Evolutionary conservation across 1,140 invertebrate genomes (phyloP).

Genomic region (Adoxophyes honmai): DNA sequence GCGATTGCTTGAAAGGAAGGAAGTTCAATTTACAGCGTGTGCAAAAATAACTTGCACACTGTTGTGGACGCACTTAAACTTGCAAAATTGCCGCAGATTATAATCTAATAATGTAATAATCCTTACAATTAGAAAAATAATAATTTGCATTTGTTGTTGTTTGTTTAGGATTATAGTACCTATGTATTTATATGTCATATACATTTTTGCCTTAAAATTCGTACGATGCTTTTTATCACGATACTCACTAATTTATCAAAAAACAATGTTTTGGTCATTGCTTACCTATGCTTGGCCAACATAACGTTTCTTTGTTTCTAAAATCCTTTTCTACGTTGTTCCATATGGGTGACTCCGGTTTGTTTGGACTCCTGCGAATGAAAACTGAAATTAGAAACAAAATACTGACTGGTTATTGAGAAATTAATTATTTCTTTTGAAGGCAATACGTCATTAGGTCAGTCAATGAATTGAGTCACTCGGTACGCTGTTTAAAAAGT

Average conservation of each 20-base stretch:
- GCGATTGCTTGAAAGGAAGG: not conserved
- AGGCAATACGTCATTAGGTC: not conserved
- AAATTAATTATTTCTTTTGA: not conserved
- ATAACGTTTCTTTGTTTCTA: slow-evolving; percentile 55
- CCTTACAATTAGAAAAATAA: no score
- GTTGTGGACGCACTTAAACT: no score
- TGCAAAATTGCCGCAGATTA: no score
- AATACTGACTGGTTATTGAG: slow-evolving; percentile 15
- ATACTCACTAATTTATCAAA: not conserved
- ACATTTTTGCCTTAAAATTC: no score
- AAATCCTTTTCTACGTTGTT: slow-evolving; percentile 56
- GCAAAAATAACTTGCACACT: not conserved
- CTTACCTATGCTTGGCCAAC: slow-evolving; percentile 68
- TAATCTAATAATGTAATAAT: no score
- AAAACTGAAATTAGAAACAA: slow-evolving; percentile 38
- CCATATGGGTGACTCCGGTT: slow-evolving; percentile 64
- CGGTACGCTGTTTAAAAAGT: not conserved
- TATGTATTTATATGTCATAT: no score
- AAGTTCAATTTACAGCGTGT: not conserved
- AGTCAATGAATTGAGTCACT: slow-evolving; percentile 11
- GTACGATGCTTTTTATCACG: no score
- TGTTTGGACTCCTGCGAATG: slow-evolving; percentile 56
- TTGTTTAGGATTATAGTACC: no score
- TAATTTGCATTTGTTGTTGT: no score
- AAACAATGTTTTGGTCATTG: slow-evolving; percentile 1